Evolutionary conservation across 1,140 invertebrate species (phyloP).

Genomic region (Drosophila sulfurigaster): DNA sequence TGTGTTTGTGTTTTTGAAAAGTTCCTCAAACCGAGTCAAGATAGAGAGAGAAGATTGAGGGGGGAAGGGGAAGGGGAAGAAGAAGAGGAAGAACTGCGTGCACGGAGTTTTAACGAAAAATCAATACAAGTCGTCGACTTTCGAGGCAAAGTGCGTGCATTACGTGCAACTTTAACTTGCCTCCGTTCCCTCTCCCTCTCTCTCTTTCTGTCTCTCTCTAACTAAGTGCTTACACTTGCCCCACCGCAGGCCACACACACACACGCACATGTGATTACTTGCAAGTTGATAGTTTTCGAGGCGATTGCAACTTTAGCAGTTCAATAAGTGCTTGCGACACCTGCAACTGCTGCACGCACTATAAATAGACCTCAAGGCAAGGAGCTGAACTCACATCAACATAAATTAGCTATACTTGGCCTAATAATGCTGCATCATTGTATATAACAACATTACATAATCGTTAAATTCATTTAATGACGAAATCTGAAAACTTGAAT

Average conservation of each 20-base stretch:
- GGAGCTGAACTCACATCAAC: background rate
- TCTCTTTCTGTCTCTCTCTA: background rate
- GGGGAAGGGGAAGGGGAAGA: background rate
- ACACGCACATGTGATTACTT: background rate
- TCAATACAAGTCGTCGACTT: conserved; percentile 43
- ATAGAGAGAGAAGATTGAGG: conserved; percentile 1
- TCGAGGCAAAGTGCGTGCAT: conserved; percentile 39
- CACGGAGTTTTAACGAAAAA: conserved; percentile 37
- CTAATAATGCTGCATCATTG: too few relatives aligned
- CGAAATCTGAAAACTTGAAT: too few relatives aligned
- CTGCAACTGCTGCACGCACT: background rate
- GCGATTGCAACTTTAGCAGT: conserved; percentile 3
- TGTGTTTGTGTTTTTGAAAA: conserved; percentile 77
- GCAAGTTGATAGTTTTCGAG: background rate
- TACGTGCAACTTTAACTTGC: conserved; percentile 14
- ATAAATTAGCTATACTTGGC: too few relatives aligned
- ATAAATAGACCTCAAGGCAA: background rate
- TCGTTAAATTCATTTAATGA: too few relatives aligned
- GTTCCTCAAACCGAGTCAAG: conserved; percentile 36
- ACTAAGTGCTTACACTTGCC: background rate
- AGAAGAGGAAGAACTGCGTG: background rate
- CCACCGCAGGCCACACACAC: background rate
- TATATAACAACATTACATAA: too few relatives aligned
- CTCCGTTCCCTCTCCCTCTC: too few relatives aligned
- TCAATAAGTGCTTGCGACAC: background rate